These are phyloP conservation scores for Hoplias malabaricus DNA, from an alignment of 2,113 vertebrate genomes.

Conservation along the genomic window DNA sequence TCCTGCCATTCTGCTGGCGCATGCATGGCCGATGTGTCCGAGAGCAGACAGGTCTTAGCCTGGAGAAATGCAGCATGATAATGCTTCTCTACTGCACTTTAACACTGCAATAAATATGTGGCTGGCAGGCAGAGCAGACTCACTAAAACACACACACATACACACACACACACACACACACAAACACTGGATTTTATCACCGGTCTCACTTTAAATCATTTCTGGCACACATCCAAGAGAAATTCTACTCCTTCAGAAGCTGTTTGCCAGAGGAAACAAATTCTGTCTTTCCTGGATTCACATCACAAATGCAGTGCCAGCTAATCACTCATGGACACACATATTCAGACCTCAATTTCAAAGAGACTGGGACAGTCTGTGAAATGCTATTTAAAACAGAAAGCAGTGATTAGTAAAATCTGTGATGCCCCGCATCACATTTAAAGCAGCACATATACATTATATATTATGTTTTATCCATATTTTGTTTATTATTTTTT, in stretches of 20 bases:
- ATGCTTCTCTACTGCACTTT: conserved; percentile 4
- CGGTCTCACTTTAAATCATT: not conserved
- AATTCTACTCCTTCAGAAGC: not conserved
- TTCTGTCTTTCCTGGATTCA: not conserved
- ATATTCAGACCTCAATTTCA: too few relatives aligned
- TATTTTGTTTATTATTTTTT: too few relatives aligned
- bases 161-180: conserved; percentile 12
- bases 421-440: too few relatives aligned
- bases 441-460: too few relatives aligned
- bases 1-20: not conserved
- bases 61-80: conserved; percentile 1
- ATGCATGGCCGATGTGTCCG: not conserved
- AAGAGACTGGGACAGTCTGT: too few relatives aligned
- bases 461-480: too few relatives aligned
- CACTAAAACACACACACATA: conserved; percentile 13
- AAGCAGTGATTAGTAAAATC: too few relatives aligned
- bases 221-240: not conserved
- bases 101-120: conserved; percentile 31
- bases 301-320: conserved; percentile 23
- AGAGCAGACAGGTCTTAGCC: conserved; percentile 3
- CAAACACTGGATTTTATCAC: not conserved
- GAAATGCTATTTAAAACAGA: too few relatives aligned
- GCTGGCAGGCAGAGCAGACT: conserved; percentile 3
- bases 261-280: not conserved
- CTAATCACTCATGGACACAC: not conserved